These are phyloP conservation scores for Tenodera sinensis DNA, from an alignment of 2,888 invertebrate genomes.

Conservation along the genomic window DNA sequence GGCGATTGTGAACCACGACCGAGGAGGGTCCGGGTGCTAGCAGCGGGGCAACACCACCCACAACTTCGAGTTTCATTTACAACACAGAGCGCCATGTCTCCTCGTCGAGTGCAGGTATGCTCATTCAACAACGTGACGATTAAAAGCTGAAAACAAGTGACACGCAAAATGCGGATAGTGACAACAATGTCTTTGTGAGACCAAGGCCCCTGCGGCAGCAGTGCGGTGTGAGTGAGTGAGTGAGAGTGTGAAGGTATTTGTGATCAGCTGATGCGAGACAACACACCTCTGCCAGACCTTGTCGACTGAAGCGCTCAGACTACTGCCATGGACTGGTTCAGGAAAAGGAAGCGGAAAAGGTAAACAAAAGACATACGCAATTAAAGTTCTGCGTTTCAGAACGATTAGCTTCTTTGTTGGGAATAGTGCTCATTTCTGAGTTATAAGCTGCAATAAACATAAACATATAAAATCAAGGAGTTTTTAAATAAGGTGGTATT, in stretches of 20 bases:
- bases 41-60: neutral
- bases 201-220: neutral
- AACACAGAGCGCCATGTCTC: neutral
- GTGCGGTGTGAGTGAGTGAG: neutral
- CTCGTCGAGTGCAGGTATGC: neutral
- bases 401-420: no score
- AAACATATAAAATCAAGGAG: no score
- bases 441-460: no score
- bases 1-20: neutral
- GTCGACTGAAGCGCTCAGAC: neutral
- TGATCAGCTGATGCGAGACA: neutral
- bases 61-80: neutral
- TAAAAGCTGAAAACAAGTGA: neutral
- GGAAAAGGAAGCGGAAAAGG: constrained; percentile 13
- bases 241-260: neutral
- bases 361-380: neutral
- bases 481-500: no score
- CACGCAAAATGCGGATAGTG: neutral
- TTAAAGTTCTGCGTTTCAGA: no score
- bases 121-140: neutral
- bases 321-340: constrained; percentile 3
- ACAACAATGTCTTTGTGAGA: neutral
- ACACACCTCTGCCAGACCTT: neutral
- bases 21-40: neutral
- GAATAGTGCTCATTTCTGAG: no score